Percentiles rank a stretch among this genome's conserved stretches.
These are phyloP conservation scores for Sylvietta virens DNA, from an alignment of 2,113 vertebrate genomes.

Conservation along the genomic window DNA sequence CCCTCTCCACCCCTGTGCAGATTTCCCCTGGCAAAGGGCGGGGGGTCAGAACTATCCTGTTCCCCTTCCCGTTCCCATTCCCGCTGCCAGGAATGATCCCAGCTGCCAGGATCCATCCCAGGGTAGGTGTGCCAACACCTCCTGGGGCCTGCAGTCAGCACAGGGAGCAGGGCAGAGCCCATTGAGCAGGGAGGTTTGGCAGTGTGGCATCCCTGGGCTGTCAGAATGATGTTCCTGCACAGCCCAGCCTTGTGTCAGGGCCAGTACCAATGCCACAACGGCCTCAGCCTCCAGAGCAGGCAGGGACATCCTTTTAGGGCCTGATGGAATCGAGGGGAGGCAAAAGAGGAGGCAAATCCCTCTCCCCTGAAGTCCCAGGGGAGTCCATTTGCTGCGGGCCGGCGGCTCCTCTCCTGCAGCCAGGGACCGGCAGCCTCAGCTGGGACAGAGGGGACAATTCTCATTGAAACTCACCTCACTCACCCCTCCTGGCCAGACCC, in stretches of 20 bases:
- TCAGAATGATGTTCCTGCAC: constrained; percentile 37
- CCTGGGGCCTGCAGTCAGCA: background rate
- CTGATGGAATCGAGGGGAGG: background rate
- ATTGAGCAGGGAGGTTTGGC: constrained; percentile 12
- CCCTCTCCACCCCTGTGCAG: too few species aligned
- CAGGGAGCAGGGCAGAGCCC: background rate
- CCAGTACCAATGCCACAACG: constrained; percentile 8
- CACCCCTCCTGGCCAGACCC: background rate
- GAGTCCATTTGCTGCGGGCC: background rate
- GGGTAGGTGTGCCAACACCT: background rate
- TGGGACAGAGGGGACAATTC: rapidly evolving
- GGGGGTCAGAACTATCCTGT: rapidly evolving
- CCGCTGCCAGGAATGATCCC: too few species aligned
- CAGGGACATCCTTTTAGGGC: background rate
- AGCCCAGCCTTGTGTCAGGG: constrained; percentile 24
- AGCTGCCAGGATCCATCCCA: background rate
- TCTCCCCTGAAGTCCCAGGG: background rate
- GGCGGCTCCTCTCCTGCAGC: background rate
- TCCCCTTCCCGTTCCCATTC: background rate
- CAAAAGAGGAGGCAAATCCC: background rate
- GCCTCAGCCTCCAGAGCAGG: constrained; percentile 7
- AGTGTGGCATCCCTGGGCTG: constrained; percentile 14
- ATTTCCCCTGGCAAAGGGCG: rapidly evolving
- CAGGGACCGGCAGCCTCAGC: background rate
- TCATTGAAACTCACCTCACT: rapidly evolving